Evolutionary conservation across 92 coral and sea anemone species (phyloP), one percentile per base, ranked within the genome.

Genomic region (Chrysogorgia sp.): DNA sequence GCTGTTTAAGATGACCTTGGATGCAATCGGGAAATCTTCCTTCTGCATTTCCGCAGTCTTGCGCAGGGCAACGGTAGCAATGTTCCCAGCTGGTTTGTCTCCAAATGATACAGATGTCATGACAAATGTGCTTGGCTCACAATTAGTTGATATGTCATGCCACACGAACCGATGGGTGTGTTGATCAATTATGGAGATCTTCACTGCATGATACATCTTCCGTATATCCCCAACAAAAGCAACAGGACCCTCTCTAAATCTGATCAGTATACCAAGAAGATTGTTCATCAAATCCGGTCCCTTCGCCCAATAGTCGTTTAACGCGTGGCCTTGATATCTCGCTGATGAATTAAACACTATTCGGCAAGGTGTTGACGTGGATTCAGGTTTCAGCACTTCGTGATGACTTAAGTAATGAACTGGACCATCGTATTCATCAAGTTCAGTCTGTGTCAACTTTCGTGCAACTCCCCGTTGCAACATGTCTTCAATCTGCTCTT

Each of bases 161-260:
- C 89, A 86, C 28, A 86, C 65, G 50, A 86, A 86, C 8, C 83
- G 71, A 62, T 81, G 86, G 2, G 90, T 81, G 58, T 86, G 83
- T 49, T 86, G 83, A 25, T 82, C 86, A 40, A 40, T 17, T 6
- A 60, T n/a, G n/a, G 57, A 67, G 29, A 65, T 86, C 40, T 81
- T 75, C 19, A 82, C 71, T 1, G 89, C 58, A 63, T 85, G 89
- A 40, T 83, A 63, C 70, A 64, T 52, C 55, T 80, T 80, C 66
- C 41, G 41, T 32, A 63, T 58, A 21, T 68, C 81, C 12, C 71
- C 80, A 3, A 52, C 74, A 19, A 85, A 71, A 13, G 89, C 89
- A n/a, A 79, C 77, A 45, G 29, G 68, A 22, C 76, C 48, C 31
- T 85, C 89, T 62, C 81, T 14, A 37, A 84, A 70, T 5, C 80